Evolutionary conservation across 2,113 vertebrate genomes (phyloP), one percentile per base, ranked within the genome.

Genomic region (Colossoma macropomum): DNA sequence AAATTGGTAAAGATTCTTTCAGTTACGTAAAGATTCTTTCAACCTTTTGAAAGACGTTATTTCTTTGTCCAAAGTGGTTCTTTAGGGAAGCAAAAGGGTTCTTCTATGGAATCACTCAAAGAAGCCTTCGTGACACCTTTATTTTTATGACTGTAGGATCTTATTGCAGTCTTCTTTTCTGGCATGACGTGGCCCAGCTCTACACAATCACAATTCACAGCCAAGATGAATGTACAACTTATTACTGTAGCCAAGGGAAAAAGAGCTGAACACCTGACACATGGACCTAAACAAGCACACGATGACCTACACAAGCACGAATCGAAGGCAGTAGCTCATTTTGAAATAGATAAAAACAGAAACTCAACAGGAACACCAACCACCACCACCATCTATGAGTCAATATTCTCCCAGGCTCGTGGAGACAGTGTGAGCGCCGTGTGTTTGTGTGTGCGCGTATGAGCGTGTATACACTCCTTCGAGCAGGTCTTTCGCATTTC

Each of bases 361-460:
- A 75, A 34, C 80, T 17, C 45, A 60, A 25, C 50, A 68, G 50
- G 25, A 70, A 60, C 17, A 25, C 41, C 38, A 80, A 66, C 45
- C 28, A 21, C 48, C 65, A 1, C 1, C n/a, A n/a, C n/a, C n/a
- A 65, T 63, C 60, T 60, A 75, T 79, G 62, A 79, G 28, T 77
- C 56, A 84, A 11, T 52, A 27, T 81, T 80, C 34, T 72, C 30
- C 68, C 48, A 41, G 59, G 45, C 45, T 69, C 74, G 81, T 56
- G 45, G n/a, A 34, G 16, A 11, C 30, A 19, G 28, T 65, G 32
- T 76, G 63, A 71, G 66, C 13, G 34, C 32, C 21, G 52, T 38
- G 4, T 56, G 54, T 73, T 28, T 73, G n/a, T 73, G 28, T 81
- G 74, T 45, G 59, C 63, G 70, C 12, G 25, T 73, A 65, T 77